phyloP scores from a whole-genome alignment of 2,113 vertebrate genomes.

The Mesitornis unicolor region DNA sequence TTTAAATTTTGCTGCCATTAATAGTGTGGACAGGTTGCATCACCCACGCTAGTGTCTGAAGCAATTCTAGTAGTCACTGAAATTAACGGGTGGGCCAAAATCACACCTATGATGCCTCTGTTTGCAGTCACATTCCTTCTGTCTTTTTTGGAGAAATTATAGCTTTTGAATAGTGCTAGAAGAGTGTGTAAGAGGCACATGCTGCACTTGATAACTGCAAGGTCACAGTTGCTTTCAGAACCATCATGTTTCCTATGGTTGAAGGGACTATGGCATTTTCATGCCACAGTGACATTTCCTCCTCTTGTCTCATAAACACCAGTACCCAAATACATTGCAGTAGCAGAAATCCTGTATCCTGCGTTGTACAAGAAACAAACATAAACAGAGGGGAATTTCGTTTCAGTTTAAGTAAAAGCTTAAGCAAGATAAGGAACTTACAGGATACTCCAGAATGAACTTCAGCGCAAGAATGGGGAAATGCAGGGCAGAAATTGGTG shows the following conservation, averaged over 20 bases:
- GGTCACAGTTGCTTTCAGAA: background rate
- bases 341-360: background rate
- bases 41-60: constrained; percentile 17
- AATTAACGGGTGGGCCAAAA: background rate
- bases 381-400: background rate
- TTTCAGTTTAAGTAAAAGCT: background rate
- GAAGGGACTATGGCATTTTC: background rate
- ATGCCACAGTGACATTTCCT: background rate
- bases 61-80: background rate
- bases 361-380: background rate
- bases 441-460: background rate
- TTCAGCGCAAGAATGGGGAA: background rate
- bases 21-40: background rate
- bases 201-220: background rate
- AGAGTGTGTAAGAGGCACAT: background rate
- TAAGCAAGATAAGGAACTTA: background rate
- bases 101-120: background rate
- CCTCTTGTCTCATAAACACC: background rate
- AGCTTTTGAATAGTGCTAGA: background rate
- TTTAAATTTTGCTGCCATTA: background rate
- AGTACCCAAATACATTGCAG: background rate
- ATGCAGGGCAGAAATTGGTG: background rate
- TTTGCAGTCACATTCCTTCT: background rate
- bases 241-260: background rate
- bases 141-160: background rate